phyloP scores from a whole-genome alignment of 2,113 vertebrate species.

The Myrmecophaga tridactyla region DNA sequence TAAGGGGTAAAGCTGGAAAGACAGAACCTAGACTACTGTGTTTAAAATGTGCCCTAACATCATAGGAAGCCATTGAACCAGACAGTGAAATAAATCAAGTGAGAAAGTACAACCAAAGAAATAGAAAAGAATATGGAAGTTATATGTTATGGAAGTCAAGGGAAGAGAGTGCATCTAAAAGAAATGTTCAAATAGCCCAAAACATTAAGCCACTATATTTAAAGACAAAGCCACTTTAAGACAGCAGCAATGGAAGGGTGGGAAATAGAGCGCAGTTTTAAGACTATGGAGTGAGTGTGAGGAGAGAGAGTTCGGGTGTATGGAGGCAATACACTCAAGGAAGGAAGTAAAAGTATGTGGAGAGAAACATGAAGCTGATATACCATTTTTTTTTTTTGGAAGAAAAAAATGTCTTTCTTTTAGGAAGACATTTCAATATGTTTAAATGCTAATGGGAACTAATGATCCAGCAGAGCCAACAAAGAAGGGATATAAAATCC shows the following conservation, averaged over 20 bases:
- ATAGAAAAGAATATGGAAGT: not conserved
- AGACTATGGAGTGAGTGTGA: not conserved
- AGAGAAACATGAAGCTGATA: not conserved
- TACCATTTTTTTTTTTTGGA: too few relatives aligned
- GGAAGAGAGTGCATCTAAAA: not conserved
- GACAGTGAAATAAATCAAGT: not conserved
- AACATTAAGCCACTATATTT: not conserved
- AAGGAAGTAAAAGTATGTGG: not conserved
- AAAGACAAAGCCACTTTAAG: not conserved
- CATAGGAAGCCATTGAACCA: not conserved
- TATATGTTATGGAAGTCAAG: not conserved
- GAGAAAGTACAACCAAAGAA: not conserved
- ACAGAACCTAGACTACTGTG: too few relatives aligned
- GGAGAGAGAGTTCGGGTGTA: not conserved
- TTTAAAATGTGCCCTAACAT: not conserved
- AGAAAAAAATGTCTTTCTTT: too few relatives aligned
- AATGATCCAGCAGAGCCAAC: not conserved
- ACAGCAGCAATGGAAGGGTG: not conserved
- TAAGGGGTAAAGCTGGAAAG: not conserved
- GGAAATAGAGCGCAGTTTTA: not conserved
- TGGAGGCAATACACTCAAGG: not conserved
- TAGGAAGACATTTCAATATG: not conserved
- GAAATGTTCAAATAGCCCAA: not conserved
- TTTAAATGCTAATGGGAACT: not conserved
- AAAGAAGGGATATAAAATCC: not conserved